Base-by-base conservation (phyloP, 2,797 vertebrate genomes). In the Fistularia commersonii region DNA sequence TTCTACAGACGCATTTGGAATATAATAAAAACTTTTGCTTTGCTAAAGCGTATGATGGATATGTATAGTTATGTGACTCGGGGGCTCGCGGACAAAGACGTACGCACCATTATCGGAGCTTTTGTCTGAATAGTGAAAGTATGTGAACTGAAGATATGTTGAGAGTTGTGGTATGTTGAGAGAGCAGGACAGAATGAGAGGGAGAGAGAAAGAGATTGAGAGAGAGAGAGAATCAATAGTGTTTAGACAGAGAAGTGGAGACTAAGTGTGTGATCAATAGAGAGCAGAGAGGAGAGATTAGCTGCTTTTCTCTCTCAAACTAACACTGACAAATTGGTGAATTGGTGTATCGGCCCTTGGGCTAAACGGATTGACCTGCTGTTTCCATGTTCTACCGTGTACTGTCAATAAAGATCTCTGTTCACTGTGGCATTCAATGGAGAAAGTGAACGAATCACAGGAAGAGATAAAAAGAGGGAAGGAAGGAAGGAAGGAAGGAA, bases 201-300 rank as follows among this genome's bases (percentile, higher is more conserved):
- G 55, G 64, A 72, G 74, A 74, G 74, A 71, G 75, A 70, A 76
- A 69, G 80, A 79, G 87, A 85, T 77, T 78, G 83, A 78, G 85
- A 76, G 82, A 87, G 85, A 87, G 87, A 79, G 87, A 71, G 85
- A 85, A 93, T 93, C 92, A 91, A 92, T 91, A 92, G 89, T 90
- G 90, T 93, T 94, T 92, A 93, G 90, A 92, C 89, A 92, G 91
- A 89, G 83, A 84, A 89, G 89, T 87, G 90, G 89, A 90, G 83
- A 89, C 86, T 91, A 92, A 91, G 91, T 90, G 92, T 83, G 87
- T 91, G 89, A 93, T 93, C 91, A 91, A 93, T 92, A 93, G 88
- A 87, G 72, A 89, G 76, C 79, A 90, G 85, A 90, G 87, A 89
- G 84, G 87, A 87, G 87, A 89, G 87, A 89, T 89, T 89, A 89